Evolutionary conservation across 2,888 invertebrate genomes (phyloP).

Genomic region (Mesochorus sp.): DNA sequence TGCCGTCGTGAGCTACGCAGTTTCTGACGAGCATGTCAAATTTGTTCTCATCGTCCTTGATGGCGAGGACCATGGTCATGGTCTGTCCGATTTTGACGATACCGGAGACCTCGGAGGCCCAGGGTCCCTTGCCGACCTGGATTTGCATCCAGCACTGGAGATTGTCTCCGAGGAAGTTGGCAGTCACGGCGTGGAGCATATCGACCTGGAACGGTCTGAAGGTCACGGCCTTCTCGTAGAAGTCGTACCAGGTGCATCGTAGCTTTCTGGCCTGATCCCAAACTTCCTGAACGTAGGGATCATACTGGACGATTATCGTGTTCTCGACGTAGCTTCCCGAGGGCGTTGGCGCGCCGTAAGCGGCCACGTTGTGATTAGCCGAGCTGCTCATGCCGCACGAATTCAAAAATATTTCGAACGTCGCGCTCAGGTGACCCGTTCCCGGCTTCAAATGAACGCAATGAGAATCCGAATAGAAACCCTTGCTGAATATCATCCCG

Average conservation of each 20-base stretch:
- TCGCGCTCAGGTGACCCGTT: conserved; percentile 94
- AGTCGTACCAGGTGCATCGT: conserved; percentile 97
- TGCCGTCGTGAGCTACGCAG: conserved; percentile 97
- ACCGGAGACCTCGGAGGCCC: conserved; percentile 98
- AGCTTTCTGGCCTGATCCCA: conserved; percentile 97
- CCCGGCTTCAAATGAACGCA: conserved; percentile 96
- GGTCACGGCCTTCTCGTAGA: conserved; percentile 97
- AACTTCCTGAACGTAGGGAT: conserved; percentile 96
- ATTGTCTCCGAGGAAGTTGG: conserved; percentile 97
- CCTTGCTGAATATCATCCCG: conserved; percentile 98
- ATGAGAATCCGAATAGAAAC: conserved; percentile 94
- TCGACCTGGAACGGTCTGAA: conserved; percentile 98
- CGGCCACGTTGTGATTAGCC: conserved; percentile 93
- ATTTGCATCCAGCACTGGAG: conserved; percentile 99
- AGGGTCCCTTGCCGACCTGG: conserved; percentile 97
- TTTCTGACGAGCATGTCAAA: conserved; percentile 97
- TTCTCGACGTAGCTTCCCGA: conserved; percentile 97
- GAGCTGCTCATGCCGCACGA: conserved; percentile 97
- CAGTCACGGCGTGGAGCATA: conserved; percentile 96
- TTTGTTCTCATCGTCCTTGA: conserved; percentile 97
- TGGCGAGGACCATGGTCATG: conserved; percentile 98
- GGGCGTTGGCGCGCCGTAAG: conserved; percentile 93
- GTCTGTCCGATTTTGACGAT: conserved; percentile 98
- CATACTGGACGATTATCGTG: conserved; percentile 97
- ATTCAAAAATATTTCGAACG: conserved; percentile 96